Percentiles rank a stretch among this genome's conserved stretches.
Evolutionary conservation across 2,888 invertebrate species (phyloP).

Genomic region (Dendrolimus houi): DNA sequence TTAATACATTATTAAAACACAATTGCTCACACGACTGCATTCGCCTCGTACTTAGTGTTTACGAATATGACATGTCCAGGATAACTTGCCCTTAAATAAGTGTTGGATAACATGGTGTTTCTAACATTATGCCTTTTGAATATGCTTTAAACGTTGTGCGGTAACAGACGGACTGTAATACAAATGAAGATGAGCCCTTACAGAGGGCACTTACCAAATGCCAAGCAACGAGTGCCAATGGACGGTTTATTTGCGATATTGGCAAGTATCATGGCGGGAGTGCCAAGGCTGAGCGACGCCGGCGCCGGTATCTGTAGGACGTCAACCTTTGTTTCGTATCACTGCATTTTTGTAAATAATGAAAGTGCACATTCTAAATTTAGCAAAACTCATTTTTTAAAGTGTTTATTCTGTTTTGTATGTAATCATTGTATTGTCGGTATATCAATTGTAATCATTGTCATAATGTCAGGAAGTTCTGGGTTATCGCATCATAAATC

Average conservation of each 20-base stretch:
- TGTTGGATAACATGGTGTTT: not conserved
- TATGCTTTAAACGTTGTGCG: not conserved
- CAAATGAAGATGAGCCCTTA: conserved; percentile 39
- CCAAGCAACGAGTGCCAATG: conserved; percentile 63
- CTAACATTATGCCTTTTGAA: not conserved
- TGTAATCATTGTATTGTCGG: not conserved
- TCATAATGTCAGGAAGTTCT: no score
- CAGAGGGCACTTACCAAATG: conserved; percentile 50
- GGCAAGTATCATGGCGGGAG: conserved; percentile 48
- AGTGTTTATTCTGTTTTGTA: not conserved
- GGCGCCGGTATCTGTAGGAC: conserved; percentile 48
- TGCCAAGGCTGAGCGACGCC: conserved; percentile 57
- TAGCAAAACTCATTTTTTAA: not conserved
- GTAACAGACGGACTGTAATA: conserved; percentile 15
- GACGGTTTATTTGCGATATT: conserved; percentile 70
- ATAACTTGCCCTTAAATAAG: not conserved
- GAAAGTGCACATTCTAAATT: not conserved
- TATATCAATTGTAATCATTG: no score
- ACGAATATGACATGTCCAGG: not conserved
- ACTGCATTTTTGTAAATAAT: conserved; percentile 1
- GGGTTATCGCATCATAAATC: no score
- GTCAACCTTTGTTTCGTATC: conserved; percentile 42
- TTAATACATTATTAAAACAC: no score
- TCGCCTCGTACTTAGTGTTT: not conserved
- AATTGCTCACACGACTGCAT: no score